Conservation (phyloP, 2,113 vertebrate genomes). For the Neolamprologus sp. region DNA sequence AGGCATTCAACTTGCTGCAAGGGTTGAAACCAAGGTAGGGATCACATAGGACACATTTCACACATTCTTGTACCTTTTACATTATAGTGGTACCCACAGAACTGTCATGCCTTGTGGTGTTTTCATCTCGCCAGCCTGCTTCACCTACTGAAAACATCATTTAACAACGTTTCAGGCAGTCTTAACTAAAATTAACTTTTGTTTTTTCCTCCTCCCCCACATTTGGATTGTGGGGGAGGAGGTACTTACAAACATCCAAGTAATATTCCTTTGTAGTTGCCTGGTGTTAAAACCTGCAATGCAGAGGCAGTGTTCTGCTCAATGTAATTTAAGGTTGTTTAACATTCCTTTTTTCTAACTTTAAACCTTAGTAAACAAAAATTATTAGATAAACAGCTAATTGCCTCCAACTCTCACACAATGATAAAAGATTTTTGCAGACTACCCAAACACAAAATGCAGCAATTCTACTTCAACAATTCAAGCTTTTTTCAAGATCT, state of each 20-base stretch:
- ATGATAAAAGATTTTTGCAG: not conserved
- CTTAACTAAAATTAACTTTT: not conserved
- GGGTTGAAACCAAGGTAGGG: not conserved
- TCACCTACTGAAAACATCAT: not conserved
- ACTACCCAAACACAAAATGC: not conserved
- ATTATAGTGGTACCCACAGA: not conserved
- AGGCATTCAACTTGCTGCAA: not conserved
- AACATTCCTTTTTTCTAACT: not conserved
- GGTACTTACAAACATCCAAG: not conserved
- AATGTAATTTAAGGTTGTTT: not conserved
- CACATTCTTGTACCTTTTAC: not conserved
- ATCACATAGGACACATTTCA: not conserved
- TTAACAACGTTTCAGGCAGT: not conserved
- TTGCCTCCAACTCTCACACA: not conserved
- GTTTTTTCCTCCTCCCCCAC: not conserved
- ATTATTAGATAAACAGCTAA: not conserved
- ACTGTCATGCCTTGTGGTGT: not conserved
- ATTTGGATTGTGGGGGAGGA: not conserved
- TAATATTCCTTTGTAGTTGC: not conserved
- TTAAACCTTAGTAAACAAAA: not conserved
- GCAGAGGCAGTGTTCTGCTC: not conserved
- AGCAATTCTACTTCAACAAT: not conserved
- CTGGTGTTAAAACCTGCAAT: not conserved
- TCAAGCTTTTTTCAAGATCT: not conserved
- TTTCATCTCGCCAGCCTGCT: not conserved